Conservation (phyloP, 2,888 invertebrate species). For the Physocephala rufipes region DNA sequence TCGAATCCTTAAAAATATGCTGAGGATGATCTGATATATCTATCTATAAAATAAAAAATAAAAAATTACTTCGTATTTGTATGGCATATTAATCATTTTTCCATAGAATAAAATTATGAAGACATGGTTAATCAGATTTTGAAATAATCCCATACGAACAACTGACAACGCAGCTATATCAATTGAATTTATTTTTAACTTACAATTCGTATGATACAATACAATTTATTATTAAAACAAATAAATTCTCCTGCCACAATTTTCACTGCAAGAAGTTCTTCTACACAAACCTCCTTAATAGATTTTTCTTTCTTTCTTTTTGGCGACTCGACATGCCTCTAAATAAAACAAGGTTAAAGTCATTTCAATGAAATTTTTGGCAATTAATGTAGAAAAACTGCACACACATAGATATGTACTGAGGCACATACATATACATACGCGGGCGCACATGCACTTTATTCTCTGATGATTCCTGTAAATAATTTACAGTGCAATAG, state of each 20-base stretch:
- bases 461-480: no score
- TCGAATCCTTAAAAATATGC: no score
- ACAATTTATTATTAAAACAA: constrained; percentile 22
- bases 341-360: constrained; percentile 59
- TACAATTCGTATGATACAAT: neutral
- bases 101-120: no score
- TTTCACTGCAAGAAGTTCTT: neutral
- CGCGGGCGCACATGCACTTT: no score
- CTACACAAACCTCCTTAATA: neutral
- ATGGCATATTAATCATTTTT: no score
- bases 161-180: constrained; percentile 1
- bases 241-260: constrained; percentile 1
- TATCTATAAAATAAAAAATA: no score
- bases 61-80: no score
- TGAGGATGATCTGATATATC: no score
- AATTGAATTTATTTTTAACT: constrained; percentile 14
- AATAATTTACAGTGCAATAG: neutral
- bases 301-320: neutral
- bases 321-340: constrained; percentile 28
- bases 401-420: no score
- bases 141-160: neutral
- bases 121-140: neutral
- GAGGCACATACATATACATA: neutral
- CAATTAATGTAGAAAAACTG: neutral
- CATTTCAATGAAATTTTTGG: constrained; percentile 38